These are phyloP conservation scores for Sarcophaga bullata DNA, from an alignment of 1,140 invertebrate genomes.

Conservation along the genomic window DNA sequence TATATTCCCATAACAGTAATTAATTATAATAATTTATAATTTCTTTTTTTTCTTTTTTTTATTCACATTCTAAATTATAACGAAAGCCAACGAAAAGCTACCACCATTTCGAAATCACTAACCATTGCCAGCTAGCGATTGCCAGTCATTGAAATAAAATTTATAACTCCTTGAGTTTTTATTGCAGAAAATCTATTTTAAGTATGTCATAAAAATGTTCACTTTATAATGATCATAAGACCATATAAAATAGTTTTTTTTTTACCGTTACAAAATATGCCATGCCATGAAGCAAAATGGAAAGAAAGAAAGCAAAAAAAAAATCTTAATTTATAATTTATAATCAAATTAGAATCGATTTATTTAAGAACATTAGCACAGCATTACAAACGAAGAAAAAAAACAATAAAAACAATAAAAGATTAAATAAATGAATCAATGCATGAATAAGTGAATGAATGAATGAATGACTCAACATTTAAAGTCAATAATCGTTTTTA, in stretches of 20 bases:
- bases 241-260: not conserved
- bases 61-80: no score
- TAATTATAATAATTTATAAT: no score
- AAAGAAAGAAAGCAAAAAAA: not conserved
- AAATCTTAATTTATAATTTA: slow-evolving; percentile 7
- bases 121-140: no score
- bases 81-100: no score
- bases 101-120: no score
- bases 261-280: not conserved
- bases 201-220: slow-evolving; percentile 6
- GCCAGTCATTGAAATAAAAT: no score
- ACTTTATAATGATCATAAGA: slow-evolving; percentile 6
- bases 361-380: slow-evolving; percentile 2
- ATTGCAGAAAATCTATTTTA: not conserved
- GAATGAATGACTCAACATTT: not conserved
- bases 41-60: no score
- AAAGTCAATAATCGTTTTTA: no score
- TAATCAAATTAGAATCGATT: slow-evolving; percentile 19
- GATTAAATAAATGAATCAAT: no score
- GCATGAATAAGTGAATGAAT: not conserved
- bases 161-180: no score
- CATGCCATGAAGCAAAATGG: not conserved
- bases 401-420: not conserved
- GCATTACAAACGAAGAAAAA: not conserved
- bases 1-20: no score